Conservation (phyloP, 2,797 vertebrate genomes). For the Neopelma chrysocephalum region DNA sequence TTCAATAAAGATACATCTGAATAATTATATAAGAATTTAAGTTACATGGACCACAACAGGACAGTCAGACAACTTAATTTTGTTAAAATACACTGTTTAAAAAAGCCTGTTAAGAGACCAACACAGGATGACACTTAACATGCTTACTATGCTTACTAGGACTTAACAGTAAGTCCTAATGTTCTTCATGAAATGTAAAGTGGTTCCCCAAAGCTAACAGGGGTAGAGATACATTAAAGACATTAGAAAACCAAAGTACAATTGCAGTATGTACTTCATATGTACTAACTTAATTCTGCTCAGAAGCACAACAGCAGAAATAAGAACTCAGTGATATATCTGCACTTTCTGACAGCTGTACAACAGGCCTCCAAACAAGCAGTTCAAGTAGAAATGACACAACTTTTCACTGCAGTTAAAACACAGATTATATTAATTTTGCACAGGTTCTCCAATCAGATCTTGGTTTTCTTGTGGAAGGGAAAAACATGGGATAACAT, state of each 20-base stretch:
- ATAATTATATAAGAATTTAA: neutral
- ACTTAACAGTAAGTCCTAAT: neutral
- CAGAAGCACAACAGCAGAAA: neutral
- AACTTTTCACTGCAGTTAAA: neutral
- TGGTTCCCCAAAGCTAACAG: neutral
- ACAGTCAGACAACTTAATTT: neutral
- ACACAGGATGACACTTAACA: neutral
- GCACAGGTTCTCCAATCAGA: neutral
- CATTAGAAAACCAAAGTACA: neutral
- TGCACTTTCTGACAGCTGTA: neutral
- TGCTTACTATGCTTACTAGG: neutral
- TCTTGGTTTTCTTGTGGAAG: neutral
- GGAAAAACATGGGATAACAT: neutral
- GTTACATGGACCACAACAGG: neutral
- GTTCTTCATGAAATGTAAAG: neutral
- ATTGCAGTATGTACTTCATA: neutral
- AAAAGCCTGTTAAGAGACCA: neutral
- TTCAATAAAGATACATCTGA: neutral
- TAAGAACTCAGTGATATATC: accelerated
- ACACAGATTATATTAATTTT: neutral
- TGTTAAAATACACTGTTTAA: neutral
- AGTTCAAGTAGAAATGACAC: neutral
- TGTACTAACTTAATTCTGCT: neutral
- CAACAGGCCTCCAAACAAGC: neutral
- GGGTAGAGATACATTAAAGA: neutral